Base-by-base conservation (phyloP, 2,888 invertebrate genomes). In the Sphinx pinastri region DNA sequence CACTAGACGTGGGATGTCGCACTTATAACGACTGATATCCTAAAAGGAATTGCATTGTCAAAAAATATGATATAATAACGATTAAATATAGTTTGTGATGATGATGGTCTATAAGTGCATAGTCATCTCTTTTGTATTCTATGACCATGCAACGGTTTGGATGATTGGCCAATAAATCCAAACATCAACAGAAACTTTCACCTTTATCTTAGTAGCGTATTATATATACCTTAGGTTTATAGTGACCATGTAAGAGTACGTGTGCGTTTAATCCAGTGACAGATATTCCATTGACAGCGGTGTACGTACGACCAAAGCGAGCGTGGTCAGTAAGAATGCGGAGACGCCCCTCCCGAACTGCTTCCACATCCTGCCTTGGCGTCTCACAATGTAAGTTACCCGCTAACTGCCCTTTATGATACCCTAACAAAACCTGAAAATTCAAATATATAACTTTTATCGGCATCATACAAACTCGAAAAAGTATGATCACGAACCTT, bases 301-400 rank as follows among this genome's bases (percentile, higher is more conserved):
- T 75, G 70, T 83, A 88, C 0, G 83, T 95, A 51, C 96, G 95
- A 10, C 91, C 84, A 92, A 96, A 96, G 0, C 79, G 89, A 70
- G 79, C 94, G 88, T 86, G 90, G 73, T 94, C 95, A 0, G 94
- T 93, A 3, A 97, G 94, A n/a, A 97, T 94, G 78, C 93, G 81
- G 55, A 95, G 86, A 72, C 91, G 87, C 0, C 95, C 95, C 0
- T 95, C 93, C 0, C 86, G 83, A 13, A 95, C 78, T 13, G 93
- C 93, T 49, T 86, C 86, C 0, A 94, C 80, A 49, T 92, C 94
- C 55, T 86, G 83, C 3, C 94, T 88, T 0, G 97, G 96, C 3
- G 82, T 88, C 0, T 93, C 90, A 81, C 91, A 97, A 84, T 97
- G 95, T 45, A 97, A 89, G 84, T 97, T 97, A 0, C 95, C 95